phyloP scores from a whole-genome alignment of 2,797 vertebrate genomes.

The Nasua narica region DNA sequence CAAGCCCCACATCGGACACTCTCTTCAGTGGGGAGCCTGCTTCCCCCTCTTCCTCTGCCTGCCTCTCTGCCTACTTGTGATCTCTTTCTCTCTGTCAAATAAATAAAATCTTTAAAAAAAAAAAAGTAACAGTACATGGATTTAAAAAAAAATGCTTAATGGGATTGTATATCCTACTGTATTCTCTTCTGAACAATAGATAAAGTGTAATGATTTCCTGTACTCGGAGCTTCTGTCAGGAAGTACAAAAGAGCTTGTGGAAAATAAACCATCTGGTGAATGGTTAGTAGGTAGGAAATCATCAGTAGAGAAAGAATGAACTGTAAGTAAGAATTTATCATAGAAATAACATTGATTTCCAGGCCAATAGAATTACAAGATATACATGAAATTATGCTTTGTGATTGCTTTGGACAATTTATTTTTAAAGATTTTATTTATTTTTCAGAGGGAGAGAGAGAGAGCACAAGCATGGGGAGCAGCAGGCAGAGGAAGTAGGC shows the following conservation, averaged over 20 bases:
- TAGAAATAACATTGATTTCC: background rate
- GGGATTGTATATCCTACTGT: background rate
- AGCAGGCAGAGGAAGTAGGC: too few species aligned
- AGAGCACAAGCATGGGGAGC: too few species aligned
- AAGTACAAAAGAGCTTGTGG: background rate
- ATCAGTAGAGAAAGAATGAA: background rate
- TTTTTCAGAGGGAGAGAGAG: too few species aligned
- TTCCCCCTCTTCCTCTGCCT: too few species aligned
- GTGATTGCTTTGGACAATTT: background rate
- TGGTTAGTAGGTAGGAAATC: background rate
- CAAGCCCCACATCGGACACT: too few species aligned
- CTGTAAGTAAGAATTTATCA: background rate
- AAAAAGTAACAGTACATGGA: background rate
- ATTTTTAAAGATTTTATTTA: too few species aligned
- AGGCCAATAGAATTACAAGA: background rate
- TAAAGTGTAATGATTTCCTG: background rate
- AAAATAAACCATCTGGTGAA: background rate
- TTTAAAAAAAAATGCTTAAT: background rate
- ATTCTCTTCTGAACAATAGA: background rate
- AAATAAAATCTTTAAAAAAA: too few species aligned
- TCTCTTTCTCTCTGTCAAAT: too few species aligned
- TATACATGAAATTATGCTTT: background rate
- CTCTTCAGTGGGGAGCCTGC: too few species aligned
- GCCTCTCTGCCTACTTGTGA: too few species aligned
- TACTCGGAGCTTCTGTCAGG: background rate